Evolutionary conservation across 2,888 invertebrate species (phyloP).

Genomic region (Cosmia trapezina): DNA sequence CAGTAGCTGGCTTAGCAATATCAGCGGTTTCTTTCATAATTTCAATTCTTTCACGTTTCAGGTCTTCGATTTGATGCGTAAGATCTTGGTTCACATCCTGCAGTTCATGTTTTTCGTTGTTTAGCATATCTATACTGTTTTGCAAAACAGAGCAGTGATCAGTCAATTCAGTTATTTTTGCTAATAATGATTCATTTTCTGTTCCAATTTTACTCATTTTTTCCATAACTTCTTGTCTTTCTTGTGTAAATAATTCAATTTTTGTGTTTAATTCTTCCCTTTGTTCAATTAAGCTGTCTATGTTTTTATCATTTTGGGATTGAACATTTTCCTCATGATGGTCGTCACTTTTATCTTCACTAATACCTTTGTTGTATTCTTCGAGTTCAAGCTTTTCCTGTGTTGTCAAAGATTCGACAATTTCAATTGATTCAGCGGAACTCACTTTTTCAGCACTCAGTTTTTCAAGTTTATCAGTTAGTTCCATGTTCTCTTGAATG

Average conservation of each 20-base stretch:
- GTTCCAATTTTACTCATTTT: constrained; percentile 91
- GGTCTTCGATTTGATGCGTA: constrained; percentile 83
- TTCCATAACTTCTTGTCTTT: constrained; percentile 92
- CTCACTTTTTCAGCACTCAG: constrained; percentile 93
- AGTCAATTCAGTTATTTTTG: constrained; percentile 87
- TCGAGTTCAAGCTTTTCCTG: constrained; percentile 93
- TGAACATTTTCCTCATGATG: constrained; percentile 66
- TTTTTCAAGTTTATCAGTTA: constrained; percentile 93
- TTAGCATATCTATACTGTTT: constrained; percentile 82
- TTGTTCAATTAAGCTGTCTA: constrained; percentile 91
- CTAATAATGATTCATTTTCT: constrained; percentile 90
- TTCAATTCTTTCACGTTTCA: constrained; percentile 85
- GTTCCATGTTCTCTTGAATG: constrained; percentile 93
- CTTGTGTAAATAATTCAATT: constrained; percentile 92
- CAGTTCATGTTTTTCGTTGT: constrained; percentile 84
- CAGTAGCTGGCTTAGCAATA: constrained; percentile 77
- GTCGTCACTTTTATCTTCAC: constrained; percentile 72
- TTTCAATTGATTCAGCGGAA: constrained; percentile 94
- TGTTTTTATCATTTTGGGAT: constrained; percentile 87
- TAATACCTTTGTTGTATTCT: constrained; percentile 91
- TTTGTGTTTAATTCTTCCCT: constrained; percentile 92
- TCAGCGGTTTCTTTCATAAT: constrained; percentile 85
- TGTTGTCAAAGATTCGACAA: constrained; percentile 93
- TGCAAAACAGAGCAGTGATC: constrained; percentile 88
- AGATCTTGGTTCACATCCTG: constrained; percentile 79